Evolutionary conservation across 2,888 invertebrate species (phyloP).

Genomic region (Chalcosyrphus nemorum): DNA sequence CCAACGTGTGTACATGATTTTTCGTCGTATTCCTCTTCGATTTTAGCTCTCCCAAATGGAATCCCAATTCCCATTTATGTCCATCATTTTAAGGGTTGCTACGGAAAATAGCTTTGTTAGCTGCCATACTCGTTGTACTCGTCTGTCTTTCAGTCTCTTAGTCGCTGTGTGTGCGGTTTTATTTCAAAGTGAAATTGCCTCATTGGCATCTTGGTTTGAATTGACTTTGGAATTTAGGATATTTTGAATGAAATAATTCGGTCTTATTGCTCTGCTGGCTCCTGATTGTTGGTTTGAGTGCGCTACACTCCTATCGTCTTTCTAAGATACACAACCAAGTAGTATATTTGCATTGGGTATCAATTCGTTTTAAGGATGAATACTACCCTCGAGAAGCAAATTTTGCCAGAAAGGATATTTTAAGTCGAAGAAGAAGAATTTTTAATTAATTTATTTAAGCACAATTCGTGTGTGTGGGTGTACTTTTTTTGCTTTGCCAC

Average conservation of each 20-base stretch:
- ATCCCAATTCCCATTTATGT: slow-evolving; percentile 44
- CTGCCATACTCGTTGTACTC: not conserved
- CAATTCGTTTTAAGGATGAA: slow-evolving; percentile 12
- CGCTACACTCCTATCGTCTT: not conserved
- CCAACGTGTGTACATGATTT: slow-evolving; percentile 3
- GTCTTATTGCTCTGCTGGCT: slow-evolving; percentile 9
- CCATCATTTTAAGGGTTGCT: slow-evolving; percentile 6
- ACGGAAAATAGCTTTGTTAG: slow-evolving; percentile 3
- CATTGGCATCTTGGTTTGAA: slow-evolving; percentile 57
- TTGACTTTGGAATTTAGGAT: slow-evolving; percentile 59
- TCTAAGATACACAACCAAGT: slow-evolving; percentile 15
- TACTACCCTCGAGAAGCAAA: not conserved
- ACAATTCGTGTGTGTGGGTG: slow-evolving; percentile 29
- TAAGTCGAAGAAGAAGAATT: slow-evolving; percentile 51
- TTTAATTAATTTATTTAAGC: slow-evolving; percentile 67
- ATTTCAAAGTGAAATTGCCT: slow-evolving; percentile 58
- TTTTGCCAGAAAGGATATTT: slow-evolving; percentile 59
- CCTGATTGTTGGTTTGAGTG: not conserved
- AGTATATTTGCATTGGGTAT: slow-evolving; percentile 36
- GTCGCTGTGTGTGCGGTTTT: slow-evolving; percentile 54
- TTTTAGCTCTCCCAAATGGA: not conserved
- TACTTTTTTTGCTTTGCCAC: not conserved
- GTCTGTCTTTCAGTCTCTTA: not conserved
- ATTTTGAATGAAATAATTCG: slow-evolving; percentile 49
- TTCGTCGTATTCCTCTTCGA: not conserved